A percentile compares a stretch with the other conserved stretches of the same genome.
phyloP scores from a whole-genome alignment of 2,797 vertebrate species.

The Eremophila alpestris region DNA sequence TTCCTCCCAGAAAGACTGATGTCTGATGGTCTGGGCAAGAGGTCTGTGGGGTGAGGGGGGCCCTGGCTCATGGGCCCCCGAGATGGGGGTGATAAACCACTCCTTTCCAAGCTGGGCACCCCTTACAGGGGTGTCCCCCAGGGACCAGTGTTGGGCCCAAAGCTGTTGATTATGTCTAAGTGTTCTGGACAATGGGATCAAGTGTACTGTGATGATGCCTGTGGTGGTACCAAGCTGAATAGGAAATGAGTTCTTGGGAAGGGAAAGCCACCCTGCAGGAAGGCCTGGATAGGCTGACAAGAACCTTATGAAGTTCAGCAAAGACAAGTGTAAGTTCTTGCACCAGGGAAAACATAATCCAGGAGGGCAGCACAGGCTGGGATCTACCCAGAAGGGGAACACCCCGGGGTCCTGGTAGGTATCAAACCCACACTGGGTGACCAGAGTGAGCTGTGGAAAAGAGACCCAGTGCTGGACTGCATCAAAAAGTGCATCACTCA shows the following conservation, averaged over 20 bases:
- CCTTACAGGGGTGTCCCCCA: too few relatives aligned
- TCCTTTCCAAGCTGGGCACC: neutral
- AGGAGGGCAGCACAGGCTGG: neutral
- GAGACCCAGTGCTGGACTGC: neutral
- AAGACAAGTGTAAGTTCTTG: neutral
- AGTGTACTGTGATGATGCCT: accelerated
- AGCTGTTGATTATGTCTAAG: neutral
- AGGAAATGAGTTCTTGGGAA: neutral
- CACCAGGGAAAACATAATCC: neutral
- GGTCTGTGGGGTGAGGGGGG: neutral
- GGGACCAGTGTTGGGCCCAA: neutral
- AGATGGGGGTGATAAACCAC: too few relatives aligned
- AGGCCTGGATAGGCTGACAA: neutral
- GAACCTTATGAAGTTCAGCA: neutral
- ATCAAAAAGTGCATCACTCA: neutral
- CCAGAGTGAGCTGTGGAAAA: neutral
- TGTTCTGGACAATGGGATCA: too few relatives aligned
- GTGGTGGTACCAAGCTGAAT: neutral
- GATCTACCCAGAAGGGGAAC: too few relatives aligned
- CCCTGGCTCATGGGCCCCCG: too few relatives aligned
- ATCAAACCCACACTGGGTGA: neutral
- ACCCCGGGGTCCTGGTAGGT: too few relatives aligned
- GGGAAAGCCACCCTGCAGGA: neutral
- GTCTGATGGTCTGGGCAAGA: neutral
- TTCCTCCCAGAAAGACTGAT: neutral